These are phyloP conservation scores for Nysson spinosus DNA, from an alignment of 2,888 invertebrate species.

Conservation along the genomic window DNA sequence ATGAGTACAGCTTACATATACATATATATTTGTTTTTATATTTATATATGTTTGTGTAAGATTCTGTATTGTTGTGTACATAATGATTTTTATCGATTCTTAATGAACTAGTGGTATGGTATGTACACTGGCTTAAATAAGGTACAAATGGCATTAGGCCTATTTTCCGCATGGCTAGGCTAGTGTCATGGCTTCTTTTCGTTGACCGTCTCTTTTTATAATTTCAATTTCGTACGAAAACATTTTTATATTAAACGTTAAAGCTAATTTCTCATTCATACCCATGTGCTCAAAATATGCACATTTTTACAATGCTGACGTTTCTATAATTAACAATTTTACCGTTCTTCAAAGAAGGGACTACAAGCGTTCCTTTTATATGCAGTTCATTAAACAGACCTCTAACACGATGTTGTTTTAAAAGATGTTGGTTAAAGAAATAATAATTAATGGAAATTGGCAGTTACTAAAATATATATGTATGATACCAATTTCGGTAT, in stretches of 20 bases:
- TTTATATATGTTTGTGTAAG: constrained; percentile 52
- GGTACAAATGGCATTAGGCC: constrained; percentile 73
- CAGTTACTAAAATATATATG: constrained; percentile 17
- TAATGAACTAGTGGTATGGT: constrained; percentile 68
- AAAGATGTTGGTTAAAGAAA: constrained; percentile 25
- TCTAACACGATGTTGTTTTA: constrained; percentile 9
- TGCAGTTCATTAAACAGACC: constrained; percentile 11
- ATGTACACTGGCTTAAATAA: constrained; percentile 73
- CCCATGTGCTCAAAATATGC: constrained; percentile 35
- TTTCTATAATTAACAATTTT: no score
- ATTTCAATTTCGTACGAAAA: constrained; percentile 34
- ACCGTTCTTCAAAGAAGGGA: no score
- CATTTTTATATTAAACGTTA: constrained; percentile 46
- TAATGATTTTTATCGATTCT: constrained; percentile 60
- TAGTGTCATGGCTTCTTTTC: constrained; percentile 64
- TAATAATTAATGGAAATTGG: constrained; percentile 20
- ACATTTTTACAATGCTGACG: constrained; percentile 47
- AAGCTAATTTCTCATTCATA: constrained; percentile 47
- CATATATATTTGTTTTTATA: constrained; percentile 53
- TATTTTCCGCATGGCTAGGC: constrained; percentile 69
- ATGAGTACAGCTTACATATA: constrained; percentile 59
- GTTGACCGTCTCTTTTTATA: constrained; percentile 27
- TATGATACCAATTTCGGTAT: background rate
- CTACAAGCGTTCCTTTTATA: constrained; percentile 16
- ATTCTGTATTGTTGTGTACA: constrained; percentile 51